Evolutionary conservation across 2,888 invertebrate species (phyloP).

Genomic region (Junonia oenone): DNA sequence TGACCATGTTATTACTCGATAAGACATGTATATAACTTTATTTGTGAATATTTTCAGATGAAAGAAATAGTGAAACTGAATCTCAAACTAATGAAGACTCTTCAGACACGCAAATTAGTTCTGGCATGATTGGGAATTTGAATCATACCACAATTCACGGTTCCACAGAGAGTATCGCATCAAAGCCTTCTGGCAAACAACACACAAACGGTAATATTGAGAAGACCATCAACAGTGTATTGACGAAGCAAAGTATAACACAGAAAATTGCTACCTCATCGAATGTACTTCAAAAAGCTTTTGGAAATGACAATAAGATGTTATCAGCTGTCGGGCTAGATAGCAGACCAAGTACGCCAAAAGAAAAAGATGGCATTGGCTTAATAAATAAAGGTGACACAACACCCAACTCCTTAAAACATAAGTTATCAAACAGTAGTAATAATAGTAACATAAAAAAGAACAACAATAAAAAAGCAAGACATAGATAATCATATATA

Average conservation of each 20-base stretch:
- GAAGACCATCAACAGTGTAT: conserved; percentile 55
- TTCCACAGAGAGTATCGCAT: conserved; percentile 70
- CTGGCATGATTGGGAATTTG: conserved; percentile 59
- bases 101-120: conserved; percentile 82
- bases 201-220: conserved; percentile 70
- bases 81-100: conserved; percentile 90
- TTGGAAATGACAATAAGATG: conserved; percentile 64
- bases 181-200: conserved; percentile 73
- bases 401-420: conserved; percentile 71
- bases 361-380: conserved; percentile 62
- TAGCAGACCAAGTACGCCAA: conserved; percentile 70
- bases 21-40: not conserved
- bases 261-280: conserved; percentile 64
- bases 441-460: conserved; percentile 83
- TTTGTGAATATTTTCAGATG: conserved; percentile 77
- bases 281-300: conserved; percentile 63
- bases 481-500: conserved; percentile 82
- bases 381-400: conserved; percentile 57
- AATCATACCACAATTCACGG: conserved; percentile 75
- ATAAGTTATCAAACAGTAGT: conserved; percentile 65
- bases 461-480: conserved; percentile 88
- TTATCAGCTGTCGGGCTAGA: conserved; percentile 61
- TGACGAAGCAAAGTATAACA: conserved; percentile 61
- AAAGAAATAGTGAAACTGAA: conserved; percentile 92
- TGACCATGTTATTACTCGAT: not conserved